A percentile compares a stretch with the other conserved stretches of the same genome.
These are phyloP conservation scores for Chionis minor DNA, from an alignment of 2,113 vertebrate genomes.

Conservation along the genomic window DNA sequence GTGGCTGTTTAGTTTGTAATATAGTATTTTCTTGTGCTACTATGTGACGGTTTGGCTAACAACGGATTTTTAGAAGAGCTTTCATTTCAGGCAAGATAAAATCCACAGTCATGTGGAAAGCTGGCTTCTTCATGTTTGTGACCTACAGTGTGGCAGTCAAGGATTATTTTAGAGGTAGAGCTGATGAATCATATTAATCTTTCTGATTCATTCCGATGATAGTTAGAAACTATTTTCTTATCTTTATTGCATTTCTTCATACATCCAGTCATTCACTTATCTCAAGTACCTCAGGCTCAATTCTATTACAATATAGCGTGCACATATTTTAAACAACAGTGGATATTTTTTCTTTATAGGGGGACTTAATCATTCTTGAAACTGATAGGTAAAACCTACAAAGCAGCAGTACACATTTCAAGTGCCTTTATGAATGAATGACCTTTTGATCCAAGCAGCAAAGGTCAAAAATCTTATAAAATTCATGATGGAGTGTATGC, in stretches of 20 bases:
- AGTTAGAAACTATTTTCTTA: slow-evolving; percentile 51
- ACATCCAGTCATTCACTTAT: slow-evolving; percentile 39
- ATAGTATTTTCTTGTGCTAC: background rate
- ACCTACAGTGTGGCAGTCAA: background rate
- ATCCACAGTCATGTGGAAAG: background rate
- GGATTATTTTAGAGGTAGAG: background rate
- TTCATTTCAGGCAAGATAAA: slow-evolving; percentile 5
- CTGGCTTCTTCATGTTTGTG: background rate
- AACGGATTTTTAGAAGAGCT: background rate
- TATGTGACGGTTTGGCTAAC: background rate
- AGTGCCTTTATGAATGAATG: background rate
- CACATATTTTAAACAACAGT: slow-evolving; percentile 12
- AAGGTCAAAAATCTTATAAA: background rate
- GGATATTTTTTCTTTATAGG: background rate
- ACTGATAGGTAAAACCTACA: background rate
- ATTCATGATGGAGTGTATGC: background rate
- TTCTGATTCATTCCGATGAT: slow-evolving; percentile 15
- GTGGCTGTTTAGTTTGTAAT: background rate
- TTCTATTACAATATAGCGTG: background rate
- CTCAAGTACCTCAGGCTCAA: slow-evolving; percentile 30
- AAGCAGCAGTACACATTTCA: background rate
- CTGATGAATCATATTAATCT: slow-evolving; percentile 9
- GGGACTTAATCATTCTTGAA: slow-evolving; percentile 7
- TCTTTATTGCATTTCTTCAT: slow-evolving; percentile 55
- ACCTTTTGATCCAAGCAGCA: background rate